Evolutionary conservation across 1,140 invertebrate genomes (phyloP), one percentile per base, ranked within the genome.

Genomic region (Drosophila nigrodunni): DNA sequence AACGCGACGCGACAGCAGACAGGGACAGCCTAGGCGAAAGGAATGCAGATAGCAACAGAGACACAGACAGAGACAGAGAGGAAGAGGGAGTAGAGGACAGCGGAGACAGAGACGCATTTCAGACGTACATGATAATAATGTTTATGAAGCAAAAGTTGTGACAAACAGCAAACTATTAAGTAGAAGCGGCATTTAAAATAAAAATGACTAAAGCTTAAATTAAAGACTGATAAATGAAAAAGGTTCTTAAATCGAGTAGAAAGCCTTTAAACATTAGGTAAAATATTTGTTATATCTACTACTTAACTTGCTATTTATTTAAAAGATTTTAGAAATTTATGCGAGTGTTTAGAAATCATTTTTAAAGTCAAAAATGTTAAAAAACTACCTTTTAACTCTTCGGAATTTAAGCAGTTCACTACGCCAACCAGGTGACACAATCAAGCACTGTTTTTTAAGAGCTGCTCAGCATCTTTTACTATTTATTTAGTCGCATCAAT

Each of bases 401-500:
- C 18, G 1, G 1, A 21, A 21, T 21, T 21, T 2, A 1, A 21
- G 1, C 2, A 1, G 18, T 30, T 3, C 25, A 30, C 25, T 46
- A 7, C 7, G 7, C 3, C 18, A 4, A 9, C 1, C 50, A 35
- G 50, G 50, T 54, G n/a, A 30, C 18, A 11, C 39, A 11, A 41
- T 41, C 39, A 11, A 25, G 21, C 50, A 54, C 21, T 54, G 11
- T 21, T 25, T 13, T 50, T 25, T 55, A 30, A 7, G 34, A 43
- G 41, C 11, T 43, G 5, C 41, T n/a, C 41, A 43, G 41, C 41
- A 13, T n/a, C 34, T 39, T 3, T 55, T 7, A 13, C n/a, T 25
- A 66, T 72, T 75, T 74, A 41, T 50, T 58, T 62, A 55, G 59
- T 55, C 70, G 60, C 21, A 64, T 64, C 83, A 72, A 82, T 88